phyloP scores from a whole-genome alignment of 2,888 invertebrate species.

The Ceriagrion tenellum region DNA sequence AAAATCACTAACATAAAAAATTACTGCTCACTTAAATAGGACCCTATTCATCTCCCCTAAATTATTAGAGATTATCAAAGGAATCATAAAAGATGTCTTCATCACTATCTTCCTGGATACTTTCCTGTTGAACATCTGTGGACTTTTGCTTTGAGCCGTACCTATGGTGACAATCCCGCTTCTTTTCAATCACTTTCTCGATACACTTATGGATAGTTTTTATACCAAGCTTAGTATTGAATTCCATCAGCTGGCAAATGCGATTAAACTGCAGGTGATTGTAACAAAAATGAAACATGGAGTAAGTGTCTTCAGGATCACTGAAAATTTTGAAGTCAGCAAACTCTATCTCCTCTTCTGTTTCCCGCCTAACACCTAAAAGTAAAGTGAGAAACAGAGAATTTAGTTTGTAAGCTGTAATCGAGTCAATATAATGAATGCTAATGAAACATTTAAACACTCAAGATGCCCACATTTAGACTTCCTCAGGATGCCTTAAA shows the following conservation, averaged over 20 bases:
- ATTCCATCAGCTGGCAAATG: constrained; percentile 77
- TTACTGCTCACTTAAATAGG: background rate
- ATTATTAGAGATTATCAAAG: background rate
- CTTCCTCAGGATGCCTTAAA: no score
- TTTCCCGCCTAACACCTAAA: constrained; percentile 76
- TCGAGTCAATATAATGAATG: no score
- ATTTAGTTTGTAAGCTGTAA: background rate
- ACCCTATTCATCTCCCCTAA: background rate
- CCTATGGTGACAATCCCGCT: constrained; percentile 62
- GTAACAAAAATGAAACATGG: constrained; percentile 78
- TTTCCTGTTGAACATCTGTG: background rate
- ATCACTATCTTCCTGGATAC: constrained; percentile 35
- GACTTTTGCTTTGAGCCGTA: background rate
- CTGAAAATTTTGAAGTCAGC: constrained; percentile 77
- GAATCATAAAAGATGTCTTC: constrained; percentile 40
- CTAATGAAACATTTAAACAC: no score
- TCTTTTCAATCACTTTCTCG: constrained; percentile 73
- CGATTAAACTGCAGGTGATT: constrained; percentile 76
- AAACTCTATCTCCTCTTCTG: constrained; percentile 76
- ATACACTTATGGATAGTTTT: constrained; percentile 76
- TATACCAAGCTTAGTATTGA: constrained; percentile 76
- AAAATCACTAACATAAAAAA: background rate
- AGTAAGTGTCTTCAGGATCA: constrained; percentile 76
- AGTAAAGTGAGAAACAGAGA: background rate
- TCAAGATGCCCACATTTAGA: no score